phyloP scores from a whole-genome alignment of 2,113 vertebrate genomes.

The Siphamia tubifer region DNA sequence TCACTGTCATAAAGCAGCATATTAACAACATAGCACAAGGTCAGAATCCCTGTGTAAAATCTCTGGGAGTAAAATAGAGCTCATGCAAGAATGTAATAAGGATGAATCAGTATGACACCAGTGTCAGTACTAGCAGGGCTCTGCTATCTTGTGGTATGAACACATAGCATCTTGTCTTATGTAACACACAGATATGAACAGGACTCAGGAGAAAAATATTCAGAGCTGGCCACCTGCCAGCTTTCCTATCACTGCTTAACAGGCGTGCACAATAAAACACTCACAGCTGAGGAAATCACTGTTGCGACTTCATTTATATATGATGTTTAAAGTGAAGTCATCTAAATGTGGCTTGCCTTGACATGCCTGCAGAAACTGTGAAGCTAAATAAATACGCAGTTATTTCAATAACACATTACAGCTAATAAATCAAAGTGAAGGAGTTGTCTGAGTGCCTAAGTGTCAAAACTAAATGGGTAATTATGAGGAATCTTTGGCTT shows the following conservation, averaged over 20 bases:
- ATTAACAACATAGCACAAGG: background rate
- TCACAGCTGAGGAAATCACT: background rate
- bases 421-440: no score
- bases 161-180: slow-evolving; percentile 27
- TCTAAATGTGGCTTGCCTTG: background rate
- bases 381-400: background rate
- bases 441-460: background rate
- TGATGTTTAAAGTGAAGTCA: background rate
- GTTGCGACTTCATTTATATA: background rate
- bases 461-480: background rate
- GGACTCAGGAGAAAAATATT: slow-evolving; percentile 43
- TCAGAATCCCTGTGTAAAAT: background rate
- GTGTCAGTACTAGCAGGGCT: background rate
- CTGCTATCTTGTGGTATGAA: slow-evolving; percentile 29
- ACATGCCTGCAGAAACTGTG: background rate
- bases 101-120: background rate
- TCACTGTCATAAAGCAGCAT: background rate
- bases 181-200: slow-evolving; percentile 36
- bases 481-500: background rate
- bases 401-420: background rate
- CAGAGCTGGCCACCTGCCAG: slow-evolving; percentile 20
- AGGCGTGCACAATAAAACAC: background rate
- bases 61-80: background rate
- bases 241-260: background rate
- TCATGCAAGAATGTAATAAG: background rate